These are phyloP conservation scores for Zaprionus vittiger DNA, from an alignment of 1,140 invertebrate species.

Conservation along the genomic window DNA sequence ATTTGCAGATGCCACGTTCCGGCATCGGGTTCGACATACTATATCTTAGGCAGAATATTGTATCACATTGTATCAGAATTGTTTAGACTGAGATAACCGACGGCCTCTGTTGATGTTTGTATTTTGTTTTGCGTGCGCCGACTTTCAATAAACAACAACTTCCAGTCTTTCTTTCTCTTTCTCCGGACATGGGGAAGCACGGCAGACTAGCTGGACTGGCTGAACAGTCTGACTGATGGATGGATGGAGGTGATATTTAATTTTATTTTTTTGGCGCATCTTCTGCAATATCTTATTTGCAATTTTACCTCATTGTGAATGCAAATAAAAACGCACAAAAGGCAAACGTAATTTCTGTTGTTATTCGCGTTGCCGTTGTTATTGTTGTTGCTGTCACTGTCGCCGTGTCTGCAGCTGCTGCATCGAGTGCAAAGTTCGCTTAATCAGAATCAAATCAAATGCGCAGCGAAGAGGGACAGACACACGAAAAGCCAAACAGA, in stretches of 20 bases:
- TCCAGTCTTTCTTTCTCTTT: neutral
- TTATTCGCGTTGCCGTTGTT: no score
- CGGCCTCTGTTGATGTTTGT: slow-evolving; percentile 11
- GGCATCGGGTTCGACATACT: neutral
- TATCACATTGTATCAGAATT: slow-evolving; percentile 12
- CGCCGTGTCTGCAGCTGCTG: slow-evolving; percentile 41
- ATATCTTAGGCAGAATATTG: neutral
- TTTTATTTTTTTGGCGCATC: slow-evolving; percentile 25
- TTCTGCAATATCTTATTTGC: slow-evolving; percentile 48
- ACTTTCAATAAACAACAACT: slow-evolving; percentile 19
- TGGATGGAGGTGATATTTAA: slow-evolving; percentile 2
- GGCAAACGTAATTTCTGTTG: slow-evolving; percentile 53
- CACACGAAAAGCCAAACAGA: neutral
- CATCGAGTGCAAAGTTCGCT: slow-evolving; percentile 65
- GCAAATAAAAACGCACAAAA: slow-evolving; percentile 65
- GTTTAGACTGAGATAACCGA: slow-evolving; percentile 17
- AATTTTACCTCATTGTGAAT: slow-evolving; percentile 58
- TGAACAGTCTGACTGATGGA: neutral
- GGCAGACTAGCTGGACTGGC: neutral
- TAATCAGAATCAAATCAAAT: slow-evolving; percentile 74
- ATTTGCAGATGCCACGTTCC: slow-evolving; percentile 12
- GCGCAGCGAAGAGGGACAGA: neutral
- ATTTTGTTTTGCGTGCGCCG: slow-evolving; percentile 25
- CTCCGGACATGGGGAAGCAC: neutral
- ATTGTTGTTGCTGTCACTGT: no score